Conservation (phyloP, 2,888 invertebrate species). For the Sipha maydis region DNA sequence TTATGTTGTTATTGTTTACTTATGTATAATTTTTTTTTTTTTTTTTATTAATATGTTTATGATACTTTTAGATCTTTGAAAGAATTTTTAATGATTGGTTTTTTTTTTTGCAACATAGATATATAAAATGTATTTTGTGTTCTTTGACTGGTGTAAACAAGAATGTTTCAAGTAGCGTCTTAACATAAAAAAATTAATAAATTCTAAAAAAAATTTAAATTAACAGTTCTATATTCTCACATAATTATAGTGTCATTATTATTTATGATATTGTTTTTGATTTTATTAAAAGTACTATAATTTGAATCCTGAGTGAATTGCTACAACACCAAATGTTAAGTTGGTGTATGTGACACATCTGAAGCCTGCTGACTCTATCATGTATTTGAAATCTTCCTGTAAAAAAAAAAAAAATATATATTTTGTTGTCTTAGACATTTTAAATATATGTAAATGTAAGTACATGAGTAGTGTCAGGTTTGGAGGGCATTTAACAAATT, state of each 20-base stretch:
- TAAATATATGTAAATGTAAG: background rate
- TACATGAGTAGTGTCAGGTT: too few species aligned
- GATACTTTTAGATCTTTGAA: constrained; percentile 53
- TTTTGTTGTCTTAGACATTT: background rate
- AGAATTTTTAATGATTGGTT: constrained; percentile 29
- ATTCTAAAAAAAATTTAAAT: constrained; percentile 60
- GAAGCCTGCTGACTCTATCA: constrained; percentile 93
- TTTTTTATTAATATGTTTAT: constrained; percentile 60
- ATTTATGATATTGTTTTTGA: constrained; percentile 52
- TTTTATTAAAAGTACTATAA: constrained; percentile 70
- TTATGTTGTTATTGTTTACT: constrained; percentile 62
- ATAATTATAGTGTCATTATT: constrained; percentile 54
- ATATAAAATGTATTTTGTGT: constrained; percentile 54
- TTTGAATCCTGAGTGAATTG: constrained; percentile 97
- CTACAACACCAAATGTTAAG: constrained; percentile 88
- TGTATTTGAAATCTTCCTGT: constrained; percentile 83
- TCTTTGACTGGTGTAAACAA: constrained; percentile 59
- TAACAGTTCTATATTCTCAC: constrained; percentile 57
- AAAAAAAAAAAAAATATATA: constrained; percentile 66
- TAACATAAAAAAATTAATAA: constrained; percentile 55
- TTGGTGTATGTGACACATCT: constrained; percentile 88
- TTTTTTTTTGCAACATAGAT: constrained; percentile 40
- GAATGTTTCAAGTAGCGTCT: constrained; percentile 61
- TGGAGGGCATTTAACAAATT: too few species aligned
- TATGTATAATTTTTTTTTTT: constrained; percentile 61